Percentiles rank a stretch among this genome's conserved stretches.
These are phyloP conservation scores for Plutomurus gul DNA, from an alignment of 1,140 invertebrate species.

Conservation along the genomic window DNA sequence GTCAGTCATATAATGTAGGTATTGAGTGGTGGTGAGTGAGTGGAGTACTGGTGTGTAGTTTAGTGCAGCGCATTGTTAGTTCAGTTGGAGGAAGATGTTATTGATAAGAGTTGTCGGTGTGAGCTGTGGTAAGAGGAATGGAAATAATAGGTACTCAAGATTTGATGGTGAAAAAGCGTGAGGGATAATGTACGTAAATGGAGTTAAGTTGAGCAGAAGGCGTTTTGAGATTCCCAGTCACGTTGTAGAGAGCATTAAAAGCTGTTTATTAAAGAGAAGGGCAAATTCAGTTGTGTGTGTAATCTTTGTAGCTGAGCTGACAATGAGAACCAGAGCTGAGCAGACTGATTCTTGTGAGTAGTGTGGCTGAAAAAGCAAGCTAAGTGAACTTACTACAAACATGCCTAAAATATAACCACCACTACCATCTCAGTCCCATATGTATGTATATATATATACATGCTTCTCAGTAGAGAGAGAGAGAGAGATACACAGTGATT, in stretches of 20 bases:
- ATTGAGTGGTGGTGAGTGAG: background rate
- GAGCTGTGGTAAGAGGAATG: conserved; percentile 16
- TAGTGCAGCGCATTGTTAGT: conserved; percentile 14
- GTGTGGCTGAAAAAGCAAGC: too few species aligned
- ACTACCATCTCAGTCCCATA: too few species aligned
- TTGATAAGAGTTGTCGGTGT: conserved; percentile 31
- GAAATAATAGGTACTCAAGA: conserved; percentile 29
- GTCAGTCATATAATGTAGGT: background rate
- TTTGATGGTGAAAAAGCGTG: conserved; percentile 41
- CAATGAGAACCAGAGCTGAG: background rate
- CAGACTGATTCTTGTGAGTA: too few species aligned
- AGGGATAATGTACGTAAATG: conserved; percentile 44
- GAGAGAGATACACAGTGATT: too few species aligned
- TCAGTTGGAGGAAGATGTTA: conserved; percentile 29
- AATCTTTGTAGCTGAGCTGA: conserved; percentile 27
- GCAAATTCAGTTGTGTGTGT: conserved; percentile 43
- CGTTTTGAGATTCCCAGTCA: conserved; percentile 42
- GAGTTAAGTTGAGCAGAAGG: conserved; percentile 35
- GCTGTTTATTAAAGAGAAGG: conserved; percentile 49
- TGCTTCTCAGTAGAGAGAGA: too few species aligned
- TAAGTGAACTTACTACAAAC: too few species aligned
- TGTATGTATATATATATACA: too few species aligned
- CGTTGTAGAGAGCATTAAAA: conserved; percentile 44
- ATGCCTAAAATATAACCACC: too few species aligned
- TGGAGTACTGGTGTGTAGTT: background rate